A percentile compares a stretch with the other conserved stretches of the same genome.
Evolutionary conservation across 2,113 vertebrate species (phyloP).

Genomic region (Psammodynastes pulverulentus): DNA sequence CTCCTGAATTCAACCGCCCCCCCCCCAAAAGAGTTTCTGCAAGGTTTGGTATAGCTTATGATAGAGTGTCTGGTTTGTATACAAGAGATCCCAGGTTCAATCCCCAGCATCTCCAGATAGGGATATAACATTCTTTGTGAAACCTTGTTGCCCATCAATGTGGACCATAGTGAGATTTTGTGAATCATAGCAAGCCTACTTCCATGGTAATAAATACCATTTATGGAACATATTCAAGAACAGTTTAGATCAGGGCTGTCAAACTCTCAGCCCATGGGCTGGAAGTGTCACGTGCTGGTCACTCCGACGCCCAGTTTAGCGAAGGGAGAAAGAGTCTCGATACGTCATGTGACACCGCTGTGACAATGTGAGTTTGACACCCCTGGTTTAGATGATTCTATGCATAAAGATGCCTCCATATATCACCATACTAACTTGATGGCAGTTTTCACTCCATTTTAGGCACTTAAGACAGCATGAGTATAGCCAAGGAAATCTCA

Average conservation of each 20-base stretch:
- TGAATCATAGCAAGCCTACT: not conserved
- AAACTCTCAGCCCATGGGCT: too few species aligned
- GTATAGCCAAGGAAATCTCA: not conserved
- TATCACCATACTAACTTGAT: not conserved
- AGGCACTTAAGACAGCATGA: not conserved
- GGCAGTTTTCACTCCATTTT: not conserved
- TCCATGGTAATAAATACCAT: not conserved
- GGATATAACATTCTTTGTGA: not conserved
- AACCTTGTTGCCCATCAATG: not conserved
- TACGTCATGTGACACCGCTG: too few species aligned
- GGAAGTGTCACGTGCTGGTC: too few species aligned
- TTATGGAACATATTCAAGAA: not conserved
- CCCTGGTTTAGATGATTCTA: not conserved
- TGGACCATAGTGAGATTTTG: not conserved
- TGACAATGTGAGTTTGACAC: too few species aligned
- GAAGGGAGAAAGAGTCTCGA: too few species aligned
- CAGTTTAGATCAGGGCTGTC: not conserved
- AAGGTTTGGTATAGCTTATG: not conserved
- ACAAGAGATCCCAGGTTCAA: not conserved
- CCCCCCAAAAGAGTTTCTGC: not conserved
- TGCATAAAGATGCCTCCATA: not conserved
- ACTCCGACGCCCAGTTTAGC: too few species aligned
- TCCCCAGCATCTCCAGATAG: not conserved
- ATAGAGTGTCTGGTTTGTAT: not conserved
- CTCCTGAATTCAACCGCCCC: not conserved